Conservation (phyloP, 2,113 vertebrate genomes). For the Ptychochromis oligacanthus region DNA sequence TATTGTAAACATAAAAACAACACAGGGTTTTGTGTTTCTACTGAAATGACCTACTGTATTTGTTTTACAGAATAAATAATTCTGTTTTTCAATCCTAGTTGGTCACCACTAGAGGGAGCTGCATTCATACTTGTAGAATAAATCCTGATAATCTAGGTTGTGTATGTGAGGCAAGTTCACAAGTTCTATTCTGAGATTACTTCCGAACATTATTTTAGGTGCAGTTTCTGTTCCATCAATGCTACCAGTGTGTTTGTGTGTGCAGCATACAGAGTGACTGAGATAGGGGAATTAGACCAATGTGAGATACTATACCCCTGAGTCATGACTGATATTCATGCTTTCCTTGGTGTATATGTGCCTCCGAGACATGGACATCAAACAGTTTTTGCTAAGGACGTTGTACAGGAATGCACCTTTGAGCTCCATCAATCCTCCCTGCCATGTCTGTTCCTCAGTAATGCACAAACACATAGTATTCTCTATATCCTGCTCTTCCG, state of each 20-base stretch:
- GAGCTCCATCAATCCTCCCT: slow-evolving; percentile 36
- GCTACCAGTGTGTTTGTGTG: background rate
- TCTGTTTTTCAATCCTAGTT: background rate
- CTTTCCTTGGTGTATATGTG: slow-evolving; percentile 41
- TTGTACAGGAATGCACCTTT: slow-evolving; percentile 50
- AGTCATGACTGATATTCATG: slow-evolving; percentile 41
- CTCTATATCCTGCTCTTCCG: slow-evolving; percentile 48
- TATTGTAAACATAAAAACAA: background rate
- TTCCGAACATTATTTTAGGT: background rate
- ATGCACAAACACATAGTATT: slow-evolving; percentile 10
- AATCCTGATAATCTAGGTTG: background rate
- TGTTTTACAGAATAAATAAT: background rate
- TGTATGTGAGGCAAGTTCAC: background rate
- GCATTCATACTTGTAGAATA: background rate
- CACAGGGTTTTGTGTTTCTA: background rate
- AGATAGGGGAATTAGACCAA: slow-evolving; percentile 9
- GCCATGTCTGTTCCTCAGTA: slow-evolving; percentile 16
- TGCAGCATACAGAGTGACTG: background rate
- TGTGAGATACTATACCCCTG: slow-evolving; percentile 16
- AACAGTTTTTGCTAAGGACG: slow-evolving; percentile 22
- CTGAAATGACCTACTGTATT: background rate
- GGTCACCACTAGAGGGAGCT: slow-evolving; percentile 64
- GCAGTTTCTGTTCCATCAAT: background rate
- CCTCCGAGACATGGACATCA: slow-evolving; percentile 50
- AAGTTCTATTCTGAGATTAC: background rate